phyloP scores from a whole-genome alignment of 2,797 vertebrate species.

The Spatula clypeata region DNA sequence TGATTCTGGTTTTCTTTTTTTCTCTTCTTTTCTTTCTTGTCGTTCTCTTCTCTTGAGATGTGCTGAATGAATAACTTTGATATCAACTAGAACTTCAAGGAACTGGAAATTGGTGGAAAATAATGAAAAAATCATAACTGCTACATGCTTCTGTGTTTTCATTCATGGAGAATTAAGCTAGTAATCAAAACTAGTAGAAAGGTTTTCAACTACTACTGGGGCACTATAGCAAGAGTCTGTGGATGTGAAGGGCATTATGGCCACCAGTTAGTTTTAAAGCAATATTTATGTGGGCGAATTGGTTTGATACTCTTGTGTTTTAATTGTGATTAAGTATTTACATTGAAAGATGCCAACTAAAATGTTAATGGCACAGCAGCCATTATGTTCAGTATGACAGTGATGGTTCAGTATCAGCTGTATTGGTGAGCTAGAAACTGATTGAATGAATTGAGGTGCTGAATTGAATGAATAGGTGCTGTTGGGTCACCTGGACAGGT shows the following conservation, averaged over 20 bases:
- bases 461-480: background rate
- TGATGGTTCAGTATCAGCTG: rapidly evolving
- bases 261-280: background rate
- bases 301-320: background rate
- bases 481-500: background rate
- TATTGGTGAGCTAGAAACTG: background rate
- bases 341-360: background rate
- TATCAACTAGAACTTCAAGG: background rate
- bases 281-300: background rate
- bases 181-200: background rate
- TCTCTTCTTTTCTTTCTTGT: no score
- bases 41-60: background rate
- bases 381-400: background rate
- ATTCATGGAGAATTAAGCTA: background rate
- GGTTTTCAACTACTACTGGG: background rate
- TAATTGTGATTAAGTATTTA: background rate
- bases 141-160: background rate
- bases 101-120: background rate
- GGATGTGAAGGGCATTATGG: background rate
- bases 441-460: background rate
- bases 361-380: background rate
- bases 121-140: background rate
- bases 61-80: background rate
- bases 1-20: rapidly evolving
- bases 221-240: background rate